phyloP scores from a whole-genome alignment of 92 coral and sea anemone species.

The Phenganax subtilis region DNA sequence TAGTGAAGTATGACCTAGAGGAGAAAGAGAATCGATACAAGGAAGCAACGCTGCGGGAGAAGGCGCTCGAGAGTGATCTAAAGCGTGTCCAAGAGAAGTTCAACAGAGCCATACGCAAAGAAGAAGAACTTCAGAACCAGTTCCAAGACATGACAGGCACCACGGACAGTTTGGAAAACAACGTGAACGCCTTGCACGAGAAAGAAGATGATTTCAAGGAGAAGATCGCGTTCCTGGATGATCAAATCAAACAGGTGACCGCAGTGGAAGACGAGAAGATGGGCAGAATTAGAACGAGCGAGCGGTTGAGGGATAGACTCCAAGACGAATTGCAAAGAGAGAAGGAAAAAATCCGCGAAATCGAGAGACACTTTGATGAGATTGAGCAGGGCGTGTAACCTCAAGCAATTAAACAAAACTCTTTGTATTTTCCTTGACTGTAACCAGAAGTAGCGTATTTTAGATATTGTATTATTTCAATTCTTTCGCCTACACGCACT shows the following conservation, averaged over 20 bases:
- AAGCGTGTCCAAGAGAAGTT: constrained; percentile 9
- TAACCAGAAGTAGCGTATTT: no score
- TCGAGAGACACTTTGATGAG: constrained; percentile 35
- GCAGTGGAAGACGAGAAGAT: constrained; percentile 1
- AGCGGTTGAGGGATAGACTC: constrained; percentile 3
- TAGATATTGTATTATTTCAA: no score
- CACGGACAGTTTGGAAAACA: constrained; percentile 3
- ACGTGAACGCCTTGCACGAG: constrained; percentile 21
- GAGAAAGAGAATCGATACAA: constrained; percentile 24
- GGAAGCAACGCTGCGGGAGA: constrained; percentile 29
- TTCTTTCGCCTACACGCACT: no score
- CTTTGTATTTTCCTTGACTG: neutral
- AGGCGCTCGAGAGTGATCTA: constrained; percentile 15
- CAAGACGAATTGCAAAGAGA: neutral
- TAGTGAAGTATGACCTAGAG: neutral
- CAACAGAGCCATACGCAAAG: neutral
- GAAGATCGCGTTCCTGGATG: constrained; percentile 26
- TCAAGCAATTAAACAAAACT: neutral
- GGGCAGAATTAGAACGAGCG: neutral
- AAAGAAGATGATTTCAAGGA: constrained; percentile 27
- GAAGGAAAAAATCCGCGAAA: constrained; percentile 10
- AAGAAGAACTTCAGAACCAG: neutral
- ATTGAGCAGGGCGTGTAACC: constrained; percentile 13
- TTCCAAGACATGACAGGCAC: neutral
- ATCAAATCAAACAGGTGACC: constrained; percentile 31